phyloP scores from a whole-genome alignment of 2,113 vertebrate genomes.

The Neofelis nebulosa region DNA sequence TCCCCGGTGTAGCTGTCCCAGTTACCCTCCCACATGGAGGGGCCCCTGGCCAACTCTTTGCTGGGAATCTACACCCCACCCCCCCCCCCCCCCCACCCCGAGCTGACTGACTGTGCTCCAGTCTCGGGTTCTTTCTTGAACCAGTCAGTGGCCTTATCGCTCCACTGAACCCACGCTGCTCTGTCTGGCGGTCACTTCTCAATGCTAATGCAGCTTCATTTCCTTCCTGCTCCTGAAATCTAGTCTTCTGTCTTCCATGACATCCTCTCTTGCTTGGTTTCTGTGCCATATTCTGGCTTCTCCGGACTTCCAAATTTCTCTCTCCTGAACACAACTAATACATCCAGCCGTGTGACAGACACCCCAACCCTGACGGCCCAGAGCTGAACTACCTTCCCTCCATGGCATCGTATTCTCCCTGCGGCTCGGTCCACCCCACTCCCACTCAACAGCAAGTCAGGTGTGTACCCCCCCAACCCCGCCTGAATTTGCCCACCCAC shows the following conservation, averaged over 20 bases:
- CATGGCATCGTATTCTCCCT: background rate
- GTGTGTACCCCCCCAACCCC: background rate
- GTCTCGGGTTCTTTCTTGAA: background rate
- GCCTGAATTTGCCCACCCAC: background rate
- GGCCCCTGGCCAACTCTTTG: background rate
- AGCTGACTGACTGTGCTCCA: background rate
- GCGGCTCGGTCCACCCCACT: background rate
- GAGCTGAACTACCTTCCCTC: background rate
- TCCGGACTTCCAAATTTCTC: background rate
- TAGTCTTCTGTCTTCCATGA: background rate
- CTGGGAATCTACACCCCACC: background rate
- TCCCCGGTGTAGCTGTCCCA: background rate
- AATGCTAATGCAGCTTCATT: background rate
- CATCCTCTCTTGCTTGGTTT: background rate
- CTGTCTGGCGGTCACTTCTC: background rate
- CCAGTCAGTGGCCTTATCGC: background rate
- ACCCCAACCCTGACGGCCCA: background rate
- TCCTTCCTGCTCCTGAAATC: background rate
- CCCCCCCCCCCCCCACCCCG: accelerated
- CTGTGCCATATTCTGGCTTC: background rate
- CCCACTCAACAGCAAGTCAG: background rate
- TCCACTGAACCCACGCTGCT: background rate
- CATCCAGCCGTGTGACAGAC: background rate
- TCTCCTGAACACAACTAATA: background rate
- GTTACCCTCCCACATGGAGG: background rate